Conservation (phyloP, 2,888 invertebrate genomes). For the Pocota personata region DNA sequence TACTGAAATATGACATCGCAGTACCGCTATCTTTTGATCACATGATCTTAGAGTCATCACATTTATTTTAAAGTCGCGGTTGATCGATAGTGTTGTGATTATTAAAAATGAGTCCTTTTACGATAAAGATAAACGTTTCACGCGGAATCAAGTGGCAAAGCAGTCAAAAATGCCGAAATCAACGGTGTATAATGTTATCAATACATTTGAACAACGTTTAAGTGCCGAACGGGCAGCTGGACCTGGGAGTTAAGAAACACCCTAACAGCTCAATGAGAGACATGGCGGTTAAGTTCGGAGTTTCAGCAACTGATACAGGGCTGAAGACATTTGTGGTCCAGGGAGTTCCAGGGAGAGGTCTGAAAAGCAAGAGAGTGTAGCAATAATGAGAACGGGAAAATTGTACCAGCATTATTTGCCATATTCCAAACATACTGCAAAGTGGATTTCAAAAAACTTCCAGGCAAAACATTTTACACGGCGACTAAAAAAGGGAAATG, state of each 20-base stretch:
- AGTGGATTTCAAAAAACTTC: not conserved
- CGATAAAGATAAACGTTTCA: not conserved
- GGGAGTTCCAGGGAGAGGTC: not conserved
- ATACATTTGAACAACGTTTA: too few relatives aligned
- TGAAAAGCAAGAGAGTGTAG: not conserved
- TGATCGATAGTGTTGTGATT: not conserved
- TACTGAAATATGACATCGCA: not conserved
- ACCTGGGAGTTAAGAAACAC: too few relatives aligned
- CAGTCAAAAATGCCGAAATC: not conserved
- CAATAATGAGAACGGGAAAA: too few relatives aligned
- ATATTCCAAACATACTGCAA: not conserved
- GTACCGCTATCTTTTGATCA: not conserved
- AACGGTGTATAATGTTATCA: not conserved
- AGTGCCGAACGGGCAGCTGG: too few relatives aligned
- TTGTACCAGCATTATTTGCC: not conserved
- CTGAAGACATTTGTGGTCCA: not conserved
- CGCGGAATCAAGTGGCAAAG: not conserved
- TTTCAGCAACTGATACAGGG: too few relatives aligned
- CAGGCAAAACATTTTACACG: not conserved
- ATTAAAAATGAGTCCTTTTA: not conserved
- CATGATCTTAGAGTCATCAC: not conserved
- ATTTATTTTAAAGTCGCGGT: too few relatives aligned
- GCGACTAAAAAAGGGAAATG: not conserved
- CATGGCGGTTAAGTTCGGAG: too few relatives aligned
- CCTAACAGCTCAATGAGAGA: too few relatives aligned